Conservation (phyloP, 2,113 vertebrate genomes). For the Camelus dromedarius region DNA sequence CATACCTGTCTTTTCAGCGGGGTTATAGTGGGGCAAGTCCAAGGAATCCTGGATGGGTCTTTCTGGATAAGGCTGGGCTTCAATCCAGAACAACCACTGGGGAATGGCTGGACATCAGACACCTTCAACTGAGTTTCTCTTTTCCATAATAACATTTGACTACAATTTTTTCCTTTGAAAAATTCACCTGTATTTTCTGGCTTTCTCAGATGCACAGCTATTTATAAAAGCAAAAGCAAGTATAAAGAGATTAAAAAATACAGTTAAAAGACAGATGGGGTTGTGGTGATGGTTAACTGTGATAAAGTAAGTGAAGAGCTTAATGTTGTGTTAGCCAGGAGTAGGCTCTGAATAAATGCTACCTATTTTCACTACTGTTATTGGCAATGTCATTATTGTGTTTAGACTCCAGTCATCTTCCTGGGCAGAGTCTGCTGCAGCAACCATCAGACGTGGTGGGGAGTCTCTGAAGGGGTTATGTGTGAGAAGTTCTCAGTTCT, state of each 20-base stretch:
- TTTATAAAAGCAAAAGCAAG: neutral
- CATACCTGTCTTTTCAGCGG: neutral
- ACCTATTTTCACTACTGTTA: neutral
- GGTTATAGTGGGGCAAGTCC: neutral
- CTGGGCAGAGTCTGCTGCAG: neutral
- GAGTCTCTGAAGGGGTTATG: neutral
- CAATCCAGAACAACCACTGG: neutral
- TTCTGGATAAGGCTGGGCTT: neutral
- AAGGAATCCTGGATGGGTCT: neutral
- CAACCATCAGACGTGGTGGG: neutral
- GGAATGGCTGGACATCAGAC: neutral
- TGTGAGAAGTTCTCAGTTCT: neutral
- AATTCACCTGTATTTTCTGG: neutral
- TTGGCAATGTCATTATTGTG: neutral
- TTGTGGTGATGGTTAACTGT: neutral
- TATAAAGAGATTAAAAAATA: neutral
- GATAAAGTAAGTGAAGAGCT: neutral
- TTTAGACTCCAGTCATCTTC: neutral
- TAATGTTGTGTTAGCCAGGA: neutral
- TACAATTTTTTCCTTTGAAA: slow-evolving; percentile 33
- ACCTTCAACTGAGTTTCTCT: neutral
- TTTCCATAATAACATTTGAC: neutral
- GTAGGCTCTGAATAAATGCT: neutral
- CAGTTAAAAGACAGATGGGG: neutral
- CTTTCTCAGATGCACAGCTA: neutral